Conservation (phyloP, 1,140 invertebrate genomes). For the Cydia amplana region DNA sequence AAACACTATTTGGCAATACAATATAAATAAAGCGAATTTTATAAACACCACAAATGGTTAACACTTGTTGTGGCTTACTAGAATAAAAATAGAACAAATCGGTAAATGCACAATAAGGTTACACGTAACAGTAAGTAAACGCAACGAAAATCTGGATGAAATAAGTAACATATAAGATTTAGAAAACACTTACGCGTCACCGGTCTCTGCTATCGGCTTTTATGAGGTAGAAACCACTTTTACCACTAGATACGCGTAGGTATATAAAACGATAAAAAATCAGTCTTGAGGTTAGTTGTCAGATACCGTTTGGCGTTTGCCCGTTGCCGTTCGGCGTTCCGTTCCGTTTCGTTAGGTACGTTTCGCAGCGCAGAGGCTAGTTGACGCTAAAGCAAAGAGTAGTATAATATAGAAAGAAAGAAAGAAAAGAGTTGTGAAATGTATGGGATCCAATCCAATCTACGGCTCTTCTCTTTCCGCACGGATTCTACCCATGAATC, state of each 20-base stretch:
- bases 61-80: not conserved
- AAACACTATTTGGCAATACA: not conserved
- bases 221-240: conserved; percentile 37
- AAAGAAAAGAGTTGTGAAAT: too few relatives aligned
- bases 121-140: conserved; percentile 7
- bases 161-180: not conserved
- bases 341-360: conserved; percentile 18
- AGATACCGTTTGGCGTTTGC: conserved; percentile 36
- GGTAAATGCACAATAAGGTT: conserved; percentile 19
- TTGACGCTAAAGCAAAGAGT: too few relatives aligned
- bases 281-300: conserved; percentile 56
- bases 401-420: too few relatives aligned
- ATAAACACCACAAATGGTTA: not conserved
- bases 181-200: conserved; percentile 22
- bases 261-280: conserved; percentile 53
- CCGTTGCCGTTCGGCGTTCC: conserved; percentile 13
- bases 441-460: too few relatives aligned
- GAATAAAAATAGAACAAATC: not conserved
- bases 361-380: conserved; percentile 14
- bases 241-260: conserved; percentile 37
- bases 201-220: not conserved
- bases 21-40: not conserved
- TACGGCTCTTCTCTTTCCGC: too few relatives aligned
- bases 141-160: not conserved
- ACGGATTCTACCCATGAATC: too few relatives aligned